Conservation (phyloP, 2,797 vertebrate genomes). For the Etheostoma perlongum region DNA sequence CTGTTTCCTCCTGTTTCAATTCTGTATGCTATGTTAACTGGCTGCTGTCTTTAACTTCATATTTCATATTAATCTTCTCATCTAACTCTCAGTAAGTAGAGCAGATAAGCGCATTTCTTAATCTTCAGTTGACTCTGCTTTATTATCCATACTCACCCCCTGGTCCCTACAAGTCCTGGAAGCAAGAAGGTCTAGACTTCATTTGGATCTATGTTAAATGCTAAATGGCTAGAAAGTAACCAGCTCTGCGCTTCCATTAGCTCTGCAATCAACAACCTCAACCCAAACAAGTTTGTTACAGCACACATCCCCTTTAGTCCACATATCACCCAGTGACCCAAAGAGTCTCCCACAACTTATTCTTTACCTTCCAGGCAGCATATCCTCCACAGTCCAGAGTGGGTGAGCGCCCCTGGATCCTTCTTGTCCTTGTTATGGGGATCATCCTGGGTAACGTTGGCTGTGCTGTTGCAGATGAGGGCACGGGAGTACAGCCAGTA, state of each 20-base stretch:
- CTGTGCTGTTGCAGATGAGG: conserved; percentile 94
- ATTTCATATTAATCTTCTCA: not conserved
- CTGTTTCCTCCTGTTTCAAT: not conserved
- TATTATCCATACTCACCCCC: not conserved
- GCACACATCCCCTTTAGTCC: not conserved
- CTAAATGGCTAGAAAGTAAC: conserved; percentile 1
- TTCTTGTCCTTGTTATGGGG: conserved; percentile 91
- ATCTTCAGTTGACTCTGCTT: not conserved
- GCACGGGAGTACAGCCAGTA: conserved; percentile 96
- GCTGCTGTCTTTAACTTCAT: not conserved
- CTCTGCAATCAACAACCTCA: not conserved
- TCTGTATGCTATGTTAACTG: not conserved
- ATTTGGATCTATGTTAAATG: conserved; percentile 17
- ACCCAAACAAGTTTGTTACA: conserved; percentile 1
- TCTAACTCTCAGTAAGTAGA: not conserved
- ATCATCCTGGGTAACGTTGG: conserved; percentile 89
- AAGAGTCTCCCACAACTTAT: conserved; percentile 12
- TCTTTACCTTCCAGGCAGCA: conserved; percentile 94
- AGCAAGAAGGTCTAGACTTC: conserved; percentile 1
- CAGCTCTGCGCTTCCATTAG: not conserved
- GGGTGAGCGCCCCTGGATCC: conserved; percentile 93
- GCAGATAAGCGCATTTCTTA: not conserved
- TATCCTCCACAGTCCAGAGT: conserved; percentile 96
- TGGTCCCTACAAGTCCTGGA: not conserved
- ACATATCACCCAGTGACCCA: conserved; percentile 17